phyloP scores from a whole-genome alignment of 2,888 invertebrate genomes.

The Tetropium fuscum region DNA sequence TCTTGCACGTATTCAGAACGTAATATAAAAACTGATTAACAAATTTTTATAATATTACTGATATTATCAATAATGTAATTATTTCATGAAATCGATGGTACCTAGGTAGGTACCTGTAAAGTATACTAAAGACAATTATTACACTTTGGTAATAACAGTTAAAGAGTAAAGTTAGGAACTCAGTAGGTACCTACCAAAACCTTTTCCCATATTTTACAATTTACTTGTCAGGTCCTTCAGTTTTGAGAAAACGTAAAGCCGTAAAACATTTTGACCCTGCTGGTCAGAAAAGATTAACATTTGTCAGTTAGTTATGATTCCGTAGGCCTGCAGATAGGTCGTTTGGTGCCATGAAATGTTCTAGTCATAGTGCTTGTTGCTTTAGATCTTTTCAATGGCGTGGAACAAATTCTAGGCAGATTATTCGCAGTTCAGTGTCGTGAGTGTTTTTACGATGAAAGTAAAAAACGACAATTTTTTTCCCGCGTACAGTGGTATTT shows the following conservation, averaged over 20 bases:
- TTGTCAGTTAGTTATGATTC: conserved; percentile 34
- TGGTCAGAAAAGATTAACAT: conserved; percentile 30
- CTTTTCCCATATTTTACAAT: conserved; percentile 18
- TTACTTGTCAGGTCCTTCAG: conserved; percentile 21
- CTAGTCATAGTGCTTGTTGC: conserved; percentile 18
- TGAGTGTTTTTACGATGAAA: conserved; percentile 5
- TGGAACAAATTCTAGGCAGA: too few species aligned
- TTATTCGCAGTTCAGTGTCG: neutral
- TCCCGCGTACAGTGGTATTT: too few species aligned
- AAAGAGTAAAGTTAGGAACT: too few species aligned
- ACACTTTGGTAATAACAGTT: too few species aligned
- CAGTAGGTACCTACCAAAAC: too few species aligned
- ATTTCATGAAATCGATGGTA: too few species aligned
- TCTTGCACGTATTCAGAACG: too few species aligned
- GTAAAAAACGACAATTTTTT: neutral
- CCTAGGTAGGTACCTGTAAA: too few species aligned
- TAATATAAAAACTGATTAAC: too few species aligned
- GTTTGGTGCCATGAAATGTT: conserved; percentile 14
- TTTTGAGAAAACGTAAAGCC: conserved; percentile 42
- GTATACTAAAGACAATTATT: too few species aligned
- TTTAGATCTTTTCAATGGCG: conserved; percentile 1
- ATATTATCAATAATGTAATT: too few species aligned
- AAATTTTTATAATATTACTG: too few species aligned
- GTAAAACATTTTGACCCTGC: conserved; percentile 39
- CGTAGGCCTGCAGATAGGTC: conserved; percentile 30